Percentiles rank a stretch among this genome's conserved stretches.
Evolutionary conservation across 2,888 invertebrate genomes (phyloP).

Genomic region (Xestobium rufovillosum): DNA sequence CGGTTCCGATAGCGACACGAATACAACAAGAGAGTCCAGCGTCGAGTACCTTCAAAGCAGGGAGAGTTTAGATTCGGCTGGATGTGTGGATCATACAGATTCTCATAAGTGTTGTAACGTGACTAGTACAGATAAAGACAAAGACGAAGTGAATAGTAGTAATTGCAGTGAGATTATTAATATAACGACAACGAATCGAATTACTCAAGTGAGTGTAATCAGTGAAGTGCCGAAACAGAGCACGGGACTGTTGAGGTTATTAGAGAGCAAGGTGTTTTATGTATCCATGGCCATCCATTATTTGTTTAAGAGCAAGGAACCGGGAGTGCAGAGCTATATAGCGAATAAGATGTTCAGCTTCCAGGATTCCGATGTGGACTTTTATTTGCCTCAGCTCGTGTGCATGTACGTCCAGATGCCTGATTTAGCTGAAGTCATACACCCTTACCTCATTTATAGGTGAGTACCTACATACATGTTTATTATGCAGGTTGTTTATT

Average conservation of each 20-base stretch:
- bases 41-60: conserved; percentile 54
- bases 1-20: conserved; percentile 48
- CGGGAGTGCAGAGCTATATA: conserved; percentile 94
- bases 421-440: conserved; percentile 90
- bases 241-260: conserved; percentile 62
- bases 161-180: conserved; percentile 33
- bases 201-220: conserved; percentile 9
- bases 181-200: conserved; percentile 17
- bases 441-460: conserved; percentile 76
- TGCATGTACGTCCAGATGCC: conserved; percentile 98
- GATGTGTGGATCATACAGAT: conserved; percentile 35
- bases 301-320: conserved; percentile 95
- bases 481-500: no score
- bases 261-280: conserved; percentile 96
- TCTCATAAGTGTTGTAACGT: no score
- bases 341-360: conserved; percentile 98
- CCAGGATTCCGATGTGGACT: conserved; percentile 85
- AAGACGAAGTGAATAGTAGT: conserved; percentile 12
- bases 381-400: conserved; percentile 95
- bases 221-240: conserved; percentile 20
- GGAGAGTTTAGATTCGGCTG: conserved; percentile 63
- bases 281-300: conserved; percentile 98
- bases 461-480: conserved; percentile 44
- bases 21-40: conserved; percentile 46
- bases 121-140: background rate